These are phyloP conservation scores for Tenthredo mesomela DNA, from an alignment of 2,888 invertebrate genomes.

Conservation along the genomic window DNA sequence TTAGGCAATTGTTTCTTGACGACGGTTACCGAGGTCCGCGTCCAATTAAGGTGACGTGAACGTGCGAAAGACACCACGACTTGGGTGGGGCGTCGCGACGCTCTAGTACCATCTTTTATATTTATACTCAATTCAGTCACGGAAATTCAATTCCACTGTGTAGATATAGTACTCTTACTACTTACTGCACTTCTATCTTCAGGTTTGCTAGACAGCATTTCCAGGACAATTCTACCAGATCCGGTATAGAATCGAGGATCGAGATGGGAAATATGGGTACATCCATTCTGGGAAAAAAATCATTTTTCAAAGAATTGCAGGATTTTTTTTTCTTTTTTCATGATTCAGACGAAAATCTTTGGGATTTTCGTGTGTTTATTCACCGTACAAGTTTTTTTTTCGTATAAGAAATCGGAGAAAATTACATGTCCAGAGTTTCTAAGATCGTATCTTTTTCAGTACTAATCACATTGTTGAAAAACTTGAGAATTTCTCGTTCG, in stretches of 20 bases:
- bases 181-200: not conserved
- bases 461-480: not conserved
- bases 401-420: not conserved
- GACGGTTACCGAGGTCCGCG: constrained; percentile 1
- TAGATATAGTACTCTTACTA: not conserved
- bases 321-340: not conserved
- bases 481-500: not conserved
- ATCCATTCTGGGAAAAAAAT: not conserved
- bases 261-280: not conserved
- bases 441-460: not conserved
- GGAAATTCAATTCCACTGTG: not conserved
- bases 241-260: not conserved
- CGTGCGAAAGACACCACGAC: not conserved
- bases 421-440: not conserved
- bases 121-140: not conserved
- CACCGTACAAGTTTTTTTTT: too few relatives aligned
- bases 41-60: constrained; percentile 11
- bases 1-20: constrained; percentile 31
- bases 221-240: not conserved
- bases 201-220: not conserved
- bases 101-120: constrained; percentile 7
- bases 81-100: not conserved
- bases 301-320: not conserved
- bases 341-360: not conserved
- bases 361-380: not conserved